Evolutionary conservation across 2,113 vertebrate genomes (phyloP), one percentile per base, ranked within the genome.

Genomic region (Ornithorhynchus anatinus): DNA sequence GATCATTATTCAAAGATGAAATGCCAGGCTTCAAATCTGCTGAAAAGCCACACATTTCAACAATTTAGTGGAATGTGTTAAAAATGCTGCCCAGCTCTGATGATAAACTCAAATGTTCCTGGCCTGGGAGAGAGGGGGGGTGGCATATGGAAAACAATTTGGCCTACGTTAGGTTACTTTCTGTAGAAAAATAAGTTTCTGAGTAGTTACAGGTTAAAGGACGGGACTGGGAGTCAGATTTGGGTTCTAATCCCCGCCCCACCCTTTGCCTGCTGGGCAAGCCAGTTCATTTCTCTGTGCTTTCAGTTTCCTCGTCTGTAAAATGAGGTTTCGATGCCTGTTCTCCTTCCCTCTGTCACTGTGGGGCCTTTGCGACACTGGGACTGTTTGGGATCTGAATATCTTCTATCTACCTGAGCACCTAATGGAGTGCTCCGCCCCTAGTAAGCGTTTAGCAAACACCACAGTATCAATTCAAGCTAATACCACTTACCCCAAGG

Each of bases 51-150:
- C 81, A 88, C n/a, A 85, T 75, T 65, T 82, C 75, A 84, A 84
- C 81, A 77, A 85, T 69, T 62, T 60, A 61, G 20, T 35, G 75
- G 79, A 77, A 73, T 20, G 65, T 16, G 53, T 80, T 69, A 78
- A 68, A 61, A 82, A 70, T 43, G 37, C n/a, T n/a, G 58, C 67
- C 72, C 37, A 15, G 64, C 45, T 27, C 67, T 84, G 75, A 82
- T 73, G 81, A 68, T 79, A 56, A 79, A 80, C 78, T 85, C 83
- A 84, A 80, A 84, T 85, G 75, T 84, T 88, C 83, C 80, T 85
- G 83, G 81, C 79, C 63, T 10, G 4, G 70, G 73, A 64, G 59
- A 59, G 77, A n/a, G 58, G 54, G 23, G 38, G 44, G 45, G 25
- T 54, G 50, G 73, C 70, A 83, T n/a, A n/a, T n/a, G 73, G 84